Evolutionary conservation across 2,888 invertebrate species (phyloP).

Genomic region (Aquatica leii): DNA sequence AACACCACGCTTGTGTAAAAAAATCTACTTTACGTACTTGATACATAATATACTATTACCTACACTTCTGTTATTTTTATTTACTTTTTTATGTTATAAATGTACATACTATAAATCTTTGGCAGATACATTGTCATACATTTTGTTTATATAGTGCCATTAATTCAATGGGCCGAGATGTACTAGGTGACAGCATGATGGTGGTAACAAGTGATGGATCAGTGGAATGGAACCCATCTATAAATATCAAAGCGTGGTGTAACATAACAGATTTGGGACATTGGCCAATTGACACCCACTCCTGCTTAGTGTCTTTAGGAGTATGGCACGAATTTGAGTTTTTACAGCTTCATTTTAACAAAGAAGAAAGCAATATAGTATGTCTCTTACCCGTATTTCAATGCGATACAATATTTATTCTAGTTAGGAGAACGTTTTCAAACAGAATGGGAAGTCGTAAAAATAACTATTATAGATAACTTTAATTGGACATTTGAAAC

Average conservation of each 20-base stretch:
- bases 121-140: no score
- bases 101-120: no score
- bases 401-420: not conserved
- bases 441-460: constrained; percentile 38
- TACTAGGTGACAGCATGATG: constrained; percentile 50
- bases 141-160: constrained; percentile 56
- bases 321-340: constrained; percentile 51
- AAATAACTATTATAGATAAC: constrained; percentile 22
- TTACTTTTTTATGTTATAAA: no score
- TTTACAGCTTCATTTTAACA: constrained; percentile 46
- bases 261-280: constrained; percentile 50
- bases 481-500: constrained; percentile 24
- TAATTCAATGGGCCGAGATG: constrained; percentile 44
- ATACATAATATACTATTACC: no score
- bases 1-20: no score
- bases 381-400: constrained; percentile 4
- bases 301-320: constrained; percentile 57
- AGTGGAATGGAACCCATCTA: constrained; percentile 54
- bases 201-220: constrained; percentile 50
- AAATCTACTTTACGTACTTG: no score
- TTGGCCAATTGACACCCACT: constrained; percentile 60
- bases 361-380: constrained; percentile 47
- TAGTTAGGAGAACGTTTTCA: constrained; percentile 22
- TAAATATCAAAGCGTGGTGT: constrained; percentile 56
- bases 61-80: no score